Evolutionary conservation across 2,113 vertebrate species (phyloP).

Genomic region (Phycodurus eques): DNA sequence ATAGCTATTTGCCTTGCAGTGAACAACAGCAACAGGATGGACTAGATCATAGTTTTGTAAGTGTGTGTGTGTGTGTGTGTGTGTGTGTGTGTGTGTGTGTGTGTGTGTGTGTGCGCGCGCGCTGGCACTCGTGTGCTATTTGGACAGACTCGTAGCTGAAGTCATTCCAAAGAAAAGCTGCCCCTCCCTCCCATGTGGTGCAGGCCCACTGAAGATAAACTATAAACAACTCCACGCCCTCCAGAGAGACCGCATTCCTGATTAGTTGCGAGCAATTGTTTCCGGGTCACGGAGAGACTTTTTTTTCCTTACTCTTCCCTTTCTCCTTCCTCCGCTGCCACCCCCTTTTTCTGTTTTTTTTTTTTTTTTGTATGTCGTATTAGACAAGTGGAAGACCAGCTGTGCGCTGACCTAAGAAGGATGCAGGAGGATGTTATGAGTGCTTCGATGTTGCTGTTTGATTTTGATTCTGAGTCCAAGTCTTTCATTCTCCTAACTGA

Average conservation of each 20-base stretch:
- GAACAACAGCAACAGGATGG: not conserved
- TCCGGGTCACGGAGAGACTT: conserved; percentile 67
- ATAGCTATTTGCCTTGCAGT: not conserved
- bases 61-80: conserved; percentile 18
- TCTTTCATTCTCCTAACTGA: conserved; percentile 16
- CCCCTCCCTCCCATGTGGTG: conserved; percentile 20
- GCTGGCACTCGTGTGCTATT: conserved; percentile 45
- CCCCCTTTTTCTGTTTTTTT: conserved; percentile 7
- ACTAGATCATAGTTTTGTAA: conserved; percentile 4
- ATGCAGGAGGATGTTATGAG: not conserved
- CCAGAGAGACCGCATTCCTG: conserved; percentile 64
- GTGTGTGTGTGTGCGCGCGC: too few relatives aligned
- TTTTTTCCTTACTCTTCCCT: conserved; percentile 4
- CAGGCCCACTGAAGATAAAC: conserved; percentile 56
- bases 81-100: too few relatives aligned
- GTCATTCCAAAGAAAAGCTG: conserved; percentile 48
- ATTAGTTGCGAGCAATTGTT: conserved; percentile 71
- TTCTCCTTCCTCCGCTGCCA: conserved; percentile 10
- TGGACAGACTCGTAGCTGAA: conserved; percentile 52
- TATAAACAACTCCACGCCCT: conserved; percentile 62
- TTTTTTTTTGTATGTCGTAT: not conserved
- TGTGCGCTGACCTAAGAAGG: conserved; percentile 53
- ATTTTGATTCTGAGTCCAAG: not conserved
- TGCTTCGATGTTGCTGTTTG: not conserved
- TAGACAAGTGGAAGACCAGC: conserved; percentile 55